Evolutionary conservation across 2,888 invertebrate genomes (phyloP).

Genomic region (Apocheima hispidaria): DNA sequence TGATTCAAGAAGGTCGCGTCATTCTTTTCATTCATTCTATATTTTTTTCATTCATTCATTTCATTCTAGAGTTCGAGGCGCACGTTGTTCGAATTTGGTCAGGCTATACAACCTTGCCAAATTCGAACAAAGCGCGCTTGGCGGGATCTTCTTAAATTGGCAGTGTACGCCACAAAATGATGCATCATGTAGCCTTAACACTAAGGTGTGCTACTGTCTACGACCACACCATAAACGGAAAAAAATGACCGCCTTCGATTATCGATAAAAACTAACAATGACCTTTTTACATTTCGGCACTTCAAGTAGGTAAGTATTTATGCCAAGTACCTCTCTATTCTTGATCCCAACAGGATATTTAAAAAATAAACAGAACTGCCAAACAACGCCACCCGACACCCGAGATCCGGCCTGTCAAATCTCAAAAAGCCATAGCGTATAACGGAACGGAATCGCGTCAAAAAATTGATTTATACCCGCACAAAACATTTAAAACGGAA

Average conservation of each 20-base stretch:
- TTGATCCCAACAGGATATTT: constrained; percentile 56
- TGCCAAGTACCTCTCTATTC: constrained; percentile 11
- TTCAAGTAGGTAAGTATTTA: constrained; percentile 9
- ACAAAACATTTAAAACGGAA: constrained; percentile 59
- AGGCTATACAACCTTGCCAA: no score
- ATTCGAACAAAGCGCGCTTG: no score
- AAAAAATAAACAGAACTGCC: constrained; percentile 61
- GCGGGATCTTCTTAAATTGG: no score
- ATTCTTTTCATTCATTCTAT: no score
- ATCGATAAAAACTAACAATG: constrained; percentile 2
- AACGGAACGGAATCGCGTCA: constrained; percentile 76
- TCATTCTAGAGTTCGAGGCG: no score
- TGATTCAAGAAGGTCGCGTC: no score
- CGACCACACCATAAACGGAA: background rate
- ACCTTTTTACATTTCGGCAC: constrained; percentile 12
- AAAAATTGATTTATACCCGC: constrained; percentile 77
- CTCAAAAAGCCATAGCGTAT: constrained; percentile 69
- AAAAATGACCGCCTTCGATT: background rate
- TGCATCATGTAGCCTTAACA: no score
- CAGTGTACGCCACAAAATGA: no score
- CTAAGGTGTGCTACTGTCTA: no score
- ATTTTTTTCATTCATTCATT: no score
- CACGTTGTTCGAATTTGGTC: no score
- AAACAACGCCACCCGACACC: constrained; percentile 70
- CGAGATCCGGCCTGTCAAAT: constrained; percentile 77